Conservation (phyloP, 1,140 invertebrate species). For the Oedothorax gibbosus region DNA sequence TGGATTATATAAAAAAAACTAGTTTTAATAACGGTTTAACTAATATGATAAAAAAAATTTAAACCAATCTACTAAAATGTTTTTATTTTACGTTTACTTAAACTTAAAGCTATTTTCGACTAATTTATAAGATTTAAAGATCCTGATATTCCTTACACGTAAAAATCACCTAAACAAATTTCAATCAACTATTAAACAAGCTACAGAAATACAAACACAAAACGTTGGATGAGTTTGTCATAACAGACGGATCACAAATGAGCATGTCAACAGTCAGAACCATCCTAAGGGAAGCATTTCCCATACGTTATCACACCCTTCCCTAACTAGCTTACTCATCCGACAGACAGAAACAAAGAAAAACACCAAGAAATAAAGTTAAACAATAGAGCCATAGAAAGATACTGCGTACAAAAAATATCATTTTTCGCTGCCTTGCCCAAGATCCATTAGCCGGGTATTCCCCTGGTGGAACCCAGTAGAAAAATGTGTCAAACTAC, state of each 20-base stretch:
- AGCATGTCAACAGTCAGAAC: background rate
- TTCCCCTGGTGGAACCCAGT: slow-evolving; percentile 17
- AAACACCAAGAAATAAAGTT: background rate
- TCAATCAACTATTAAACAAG: too few relatives aligned
- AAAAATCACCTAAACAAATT: too few relatives aligned
- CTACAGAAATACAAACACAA: too few relatives aligned
- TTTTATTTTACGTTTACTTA: too few relatives aligned
- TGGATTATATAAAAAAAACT: too few relatives aligned
- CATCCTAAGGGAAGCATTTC: background rate
- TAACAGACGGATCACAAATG: background rate
- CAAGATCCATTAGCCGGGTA: slow-evolving; percentile 51
- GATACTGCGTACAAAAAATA: slow-evolving; percentile 25
- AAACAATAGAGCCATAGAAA: slow-evolving; percentile 3
- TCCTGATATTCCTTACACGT: too few relatives aligned
- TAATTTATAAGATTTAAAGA: too few relatives aligned
- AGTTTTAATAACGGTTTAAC: too few relatives aligned
- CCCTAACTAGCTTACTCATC: background rate
- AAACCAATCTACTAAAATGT: too few relatives aligned
- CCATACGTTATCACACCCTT: background rate
- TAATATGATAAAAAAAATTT: too few relatives aligned
- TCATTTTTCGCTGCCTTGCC: slow-evolving; percentile 42
- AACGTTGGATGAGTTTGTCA: too few relatives aligned
- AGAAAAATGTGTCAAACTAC: slow-evolving; percentile 54
- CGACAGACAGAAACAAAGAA: background rate
- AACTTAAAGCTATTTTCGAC: too few relatives aligned